phyloP scores from a whole-genome alignment of 2,888 invertebrate species.

The Temnothorax unifasciatus region DNA sequence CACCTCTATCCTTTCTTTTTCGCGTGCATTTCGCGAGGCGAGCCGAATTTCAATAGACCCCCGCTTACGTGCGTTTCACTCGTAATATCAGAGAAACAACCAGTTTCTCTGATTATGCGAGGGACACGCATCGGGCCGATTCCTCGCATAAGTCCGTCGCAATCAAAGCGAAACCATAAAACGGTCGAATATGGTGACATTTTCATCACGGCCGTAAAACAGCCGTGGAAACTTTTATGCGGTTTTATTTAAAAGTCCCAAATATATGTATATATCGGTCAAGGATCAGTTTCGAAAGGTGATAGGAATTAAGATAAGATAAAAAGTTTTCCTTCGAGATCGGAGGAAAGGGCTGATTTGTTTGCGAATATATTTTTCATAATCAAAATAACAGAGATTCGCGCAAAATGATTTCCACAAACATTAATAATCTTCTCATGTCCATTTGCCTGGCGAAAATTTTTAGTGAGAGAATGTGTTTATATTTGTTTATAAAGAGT shows the following conservation, averaged over 20 bases:
- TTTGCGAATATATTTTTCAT: not conserved
- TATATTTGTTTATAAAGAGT: no score
- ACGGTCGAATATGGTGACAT: not conserved
- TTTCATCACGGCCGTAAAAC: not conserved
- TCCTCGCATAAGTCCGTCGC: not conserved
- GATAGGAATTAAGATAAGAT: not conserved
- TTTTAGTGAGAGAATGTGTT: no score
- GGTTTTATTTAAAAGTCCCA: not conserved
- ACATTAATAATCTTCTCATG: not conserved
- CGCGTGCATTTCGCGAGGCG: constrained; percentile 23
- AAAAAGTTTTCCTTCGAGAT: not conserved
- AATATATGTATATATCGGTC: constrained; percentile 23
- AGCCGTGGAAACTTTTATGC: not conserved
- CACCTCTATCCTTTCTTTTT: constrained; percentile 31
- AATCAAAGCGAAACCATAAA: constrained; percentile 18
- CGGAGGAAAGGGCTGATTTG: not conserved
- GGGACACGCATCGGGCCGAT: constrained; percentile 5
- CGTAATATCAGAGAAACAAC: constrained; percentile 13
- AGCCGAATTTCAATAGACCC: constrained; percentile 38
- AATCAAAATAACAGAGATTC: not conserved
- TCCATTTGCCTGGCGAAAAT: no score
- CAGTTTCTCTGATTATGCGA: constrained; percentile 55
- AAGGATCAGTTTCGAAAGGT: constrained; percentile 11
- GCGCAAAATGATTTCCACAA: not conserved
- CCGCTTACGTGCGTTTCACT: constrained; percentile 39